These are phyloP conservation scores for Tiphia femorata DNA, from an alignment of 2,888 invertebrate species.

Conservation along the genomic window DNA sequence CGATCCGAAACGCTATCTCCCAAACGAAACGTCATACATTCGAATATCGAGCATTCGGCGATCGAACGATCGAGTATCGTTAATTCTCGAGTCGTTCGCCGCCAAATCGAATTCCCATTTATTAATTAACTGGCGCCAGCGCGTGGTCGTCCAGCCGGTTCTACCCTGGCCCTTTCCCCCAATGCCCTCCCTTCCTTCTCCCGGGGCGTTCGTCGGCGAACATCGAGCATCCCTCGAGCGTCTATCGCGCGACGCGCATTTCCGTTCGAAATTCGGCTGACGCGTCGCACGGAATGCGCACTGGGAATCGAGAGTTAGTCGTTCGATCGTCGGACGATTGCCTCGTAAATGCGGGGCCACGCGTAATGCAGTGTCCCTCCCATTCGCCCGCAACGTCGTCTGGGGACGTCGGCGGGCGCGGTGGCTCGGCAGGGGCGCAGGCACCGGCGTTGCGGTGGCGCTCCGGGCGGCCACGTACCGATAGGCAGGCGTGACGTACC, in stretches of 20 bases:
- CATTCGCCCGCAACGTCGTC: constrained; percentile 16
- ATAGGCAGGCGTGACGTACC: not conserved
- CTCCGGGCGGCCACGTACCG: constrained; percentile 4
- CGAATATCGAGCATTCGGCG: constrained; percentile 21
- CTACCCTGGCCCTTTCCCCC: constrained; percentile 1
- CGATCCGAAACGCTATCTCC: too few species aligned
- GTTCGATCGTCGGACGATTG: constrained; percentile 41
- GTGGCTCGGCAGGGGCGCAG: too few species aligned
- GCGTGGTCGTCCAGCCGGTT: not conserved
- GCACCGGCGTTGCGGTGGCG: constrained; percentile 12
- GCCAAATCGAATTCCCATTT: constrained; percentile 45
- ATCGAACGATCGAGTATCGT: constrained; percentile 33
- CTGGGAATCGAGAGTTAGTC: constrained; percentile 46
- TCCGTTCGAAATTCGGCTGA: constrained; percentile 43
- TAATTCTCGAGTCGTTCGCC: constrained; percentile 41
- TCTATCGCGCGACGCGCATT: constrained; percentile 37
- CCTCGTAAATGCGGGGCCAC: constrained; percentile 32
- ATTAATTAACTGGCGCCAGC: constrained; percentile 38
- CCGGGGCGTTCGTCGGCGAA: constrained; percentile 10
- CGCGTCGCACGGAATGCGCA: constrained; percentile 34
- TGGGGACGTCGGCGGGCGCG: constrained; percentile 24
- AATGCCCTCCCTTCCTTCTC: not conserved
- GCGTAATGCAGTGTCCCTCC: constrained; percentile 28
- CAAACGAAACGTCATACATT: too few species aligned
- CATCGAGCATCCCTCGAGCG: constrained; percentile 1